Evolutionary conservation across 2,888 invertebrate species (phyloP).

Genomic region (Drosophila paramelanica): DNA sequence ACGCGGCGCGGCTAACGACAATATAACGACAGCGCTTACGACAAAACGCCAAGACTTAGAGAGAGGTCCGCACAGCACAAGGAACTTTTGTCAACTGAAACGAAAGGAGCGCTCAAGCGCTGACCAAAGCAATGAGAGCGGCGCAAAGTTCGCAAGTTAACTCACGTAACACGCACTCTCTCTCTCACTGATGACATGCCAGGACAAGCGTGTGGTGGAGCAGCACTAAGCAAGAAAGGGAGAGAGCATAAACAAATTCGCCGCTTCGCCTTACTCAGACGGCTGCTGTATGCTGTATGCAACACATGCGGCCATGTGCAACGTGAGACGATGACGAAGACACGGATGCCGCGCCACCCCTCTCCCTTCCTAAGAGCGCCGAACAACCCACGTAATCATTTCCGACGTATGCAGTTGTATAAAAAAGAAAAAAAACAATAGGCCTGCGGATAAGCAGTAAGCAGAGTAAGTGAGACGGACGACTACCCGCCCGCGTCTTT

Average conservation of each 20-base stretch:
- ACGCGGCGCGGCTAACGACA: slow-evolving; percentile 41
- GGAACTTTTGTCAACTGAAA: slow-evolving; percentile 76
- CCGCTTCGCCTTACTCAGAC: slow-evolving; percentile 34
- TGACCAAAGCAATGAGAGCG: slow-evolving; percentile 36
- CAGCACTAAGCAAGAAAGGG: slow-evolving; percentile 6
- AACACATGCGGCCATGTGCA: slow-evolving; percentile 76
- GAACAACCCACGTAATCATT: slow-evolving; percentile 57
- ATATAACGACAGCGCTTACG: slow-evolving; percentile 46
- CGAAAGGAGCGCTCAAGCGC: slow-evolving; percentile 51
- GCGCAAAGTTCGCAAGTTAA: slow-evolving; percentile 18
- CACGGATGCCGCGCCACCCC: slow-evolving; percentile 14
- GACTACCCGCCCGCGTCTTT: slow-evolving; percentile 60
- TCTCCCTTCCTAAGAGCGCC: not conserved
- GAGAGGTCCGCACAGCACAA: slow-evolving; percentile 64
- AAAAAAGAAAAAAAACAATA: slow-evolving; percentile 56
- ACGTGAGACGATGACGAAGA: slow-evolving; percentile 66
- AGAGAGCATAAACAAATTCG: slow-evolving; percentile 30
- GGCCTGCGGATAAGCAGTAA: slow-evolving; percentile 39
- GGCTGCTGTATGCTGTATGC: slow-evolving; percentile 67
- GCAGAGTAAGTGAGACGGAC: slow-evolving; percentile 12
- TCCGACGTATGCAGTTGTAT: slow-evolving; percentile 68
- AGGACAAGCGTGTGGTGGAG: slow-evolving; percentile 41
- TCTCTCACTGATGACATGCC: slow-evolving; percentile 8
- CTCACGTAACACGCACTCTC: slow-evolving; percentile 16
- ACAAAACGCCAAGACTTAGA: slow-evolving; percentile 33